These are phyloP conservation scores for Melipona quadrifasciata DNA, from an alignment of 1,140 invertebrate species.

Conservation along the genomic window DNA sequence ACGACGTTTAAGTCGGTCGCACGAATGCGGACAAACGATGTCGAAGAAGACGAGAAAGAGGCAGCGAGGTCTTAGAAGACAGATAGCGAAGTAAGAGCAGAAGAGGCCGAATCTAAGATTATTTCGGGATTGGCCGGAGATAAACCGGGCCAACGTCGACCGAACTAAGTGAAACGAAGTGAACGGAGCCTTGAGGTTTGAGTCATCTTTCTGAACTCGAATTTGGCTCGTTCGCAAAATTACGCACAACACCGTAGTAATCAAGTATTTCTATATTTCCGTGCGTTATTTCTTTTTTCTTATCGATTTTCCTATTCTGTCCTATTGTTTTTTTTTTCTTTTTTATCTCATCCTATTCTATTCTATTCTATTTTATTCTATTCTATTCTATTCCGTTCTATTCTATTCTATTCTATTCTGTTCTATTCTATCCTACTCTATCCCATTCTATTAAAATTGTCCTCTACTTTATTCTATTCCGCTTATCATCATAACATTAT, in stretches of 20 bases:
- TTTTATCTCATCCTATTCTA: background rate
- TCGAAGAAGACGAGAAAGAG: slow-evolving; percentile 33
- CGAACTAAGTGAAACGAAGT: slow-evolving; percentile 51
- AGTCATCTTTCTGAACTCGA: slow-evolving; percentile 64
- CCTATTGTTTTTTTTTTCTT: background rate
- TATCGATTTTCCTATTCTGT: background rate
- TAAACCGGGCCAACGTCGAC: slow-evolving; percentile 76
- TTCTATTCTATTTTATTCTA: background rate
- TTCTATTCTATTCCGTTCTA: too few species aligned
- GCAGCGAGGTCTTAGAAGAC: slow-evolving; percentile 25
- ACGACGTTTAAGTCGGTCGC: slow-evolving; percentile 43
- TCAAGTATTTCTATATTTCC: slow-evolving; percentile 17
- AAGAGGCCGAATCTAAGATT: slow-evolving; percentile 74
- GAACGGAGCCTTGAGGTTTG: slow-evolving; percentile 73
- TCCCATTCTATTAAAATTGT: too few species aligned
- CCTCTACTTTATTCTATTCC: background rate
- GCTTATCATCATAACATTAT: too few species aligned
- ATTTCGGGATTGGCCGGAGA: slow-evolving; percentile 74
- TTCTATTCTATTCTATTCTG: too few species aligned
- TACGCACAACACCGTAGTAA: slow-evolving; percentile 61
- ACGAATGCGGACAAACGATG: slow-evolving; percentile 43
- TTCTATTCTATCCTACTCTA: too few species aligned
- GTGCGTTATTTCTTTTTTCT: background rate
- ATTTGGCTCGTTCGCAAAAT: slow-evolving; percentile 53
- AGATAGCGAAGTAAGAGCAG: slow-evolving; percentile 56